Evolutionary conservation across 2,113 vertebrate species (phyloP).

Genomic region (Brienomyrus longianalis): DNA sequence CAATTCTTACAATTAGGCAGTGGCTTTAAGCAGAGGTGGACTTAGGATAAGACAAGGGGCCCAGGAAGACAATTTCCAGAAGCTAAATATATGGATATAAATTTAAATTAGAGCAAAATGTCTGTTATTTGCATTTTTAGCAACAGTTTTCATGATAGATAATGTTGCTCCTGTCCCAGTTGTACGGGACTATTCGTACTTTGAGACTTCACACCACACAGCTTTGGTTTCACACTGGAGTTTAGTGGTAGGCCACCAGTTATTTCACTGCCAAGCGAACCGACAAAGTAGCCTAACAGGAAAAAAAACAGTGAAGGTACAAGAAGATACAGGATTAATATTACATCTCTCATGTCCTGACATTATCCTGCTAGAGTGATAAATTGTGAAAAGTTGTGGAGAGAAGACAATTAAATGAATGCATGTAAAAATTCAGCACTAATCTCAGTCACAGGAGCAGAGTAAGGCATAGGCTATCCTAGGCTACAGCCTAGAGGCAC

Average conservation of each 20-base stretch:
- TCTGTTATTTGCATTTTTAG: not conserved
- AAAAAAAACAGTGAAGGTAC: not conserved
- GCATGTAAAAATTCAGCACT: not conserved
- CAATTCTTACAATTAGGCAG: not conserved
- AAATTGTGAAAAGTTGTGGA: not conserved
- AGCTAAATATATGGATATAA: not conserved
- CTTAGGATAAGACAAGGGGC: not conserved
- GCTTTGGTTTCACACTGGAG: not conserved
- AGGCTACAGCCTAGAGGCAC: not conserved
- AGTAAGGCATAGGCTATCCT: not conserved
- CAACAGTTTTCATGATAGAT: not conserved
- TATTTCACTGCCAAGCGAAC: not conserved
- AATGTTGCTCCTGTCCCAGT: not conserved
- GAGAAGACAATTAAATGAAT: not conserved
- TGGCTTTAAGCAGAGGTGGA: not conserved
- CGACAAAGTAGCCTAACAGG: not conserved
- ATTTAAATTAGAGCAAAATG: not conserved
- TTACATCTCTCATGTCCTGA: not conserved
- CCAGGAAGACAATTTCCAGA: not conserved
- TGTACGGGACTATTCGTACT: not conserved
- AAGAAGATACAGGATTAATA: not conserved
- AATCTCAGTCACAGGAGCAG: not conserved
- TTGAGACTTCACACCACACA: not conserved
- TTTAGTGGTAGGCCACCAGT: not conserved
- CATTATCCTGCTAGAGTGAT: not conserved